Base-by-base conservation (phyloP, 2,113 vertebrate genomes). In the Cynocephalus volans region DNA sequence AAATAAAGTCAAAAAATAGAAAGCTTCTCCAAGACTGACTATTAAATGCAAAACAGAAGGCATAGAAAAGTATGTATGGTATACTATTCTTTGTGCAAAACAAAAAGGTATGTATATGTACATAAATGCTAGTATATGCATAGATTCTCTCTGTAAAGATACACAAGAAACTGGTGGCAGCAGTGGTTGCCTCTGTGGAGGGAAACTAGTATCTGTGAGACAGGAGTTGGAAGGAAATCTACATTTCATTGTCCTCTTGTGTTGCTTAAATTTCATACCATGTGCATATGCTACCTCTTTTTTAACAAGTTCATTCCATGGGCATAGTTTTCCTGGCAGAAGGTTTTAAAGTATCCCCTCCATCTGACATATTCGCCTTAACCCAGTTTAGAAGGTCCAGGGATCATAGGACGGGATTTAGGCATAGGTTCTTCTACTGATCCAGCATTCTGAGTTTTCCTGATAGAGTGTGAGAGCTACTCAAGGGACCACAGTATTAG, bases 381-480 rank as follows among this genome's bases (percentile, higher is more conserved):
- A 83, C 36, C 33, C 45, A 94, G 50, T 79, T 96, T 96, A 94
- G 23, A 96, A 90, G 70, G 70, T 45, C 85, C n/a, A 75, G 41
- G 41, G 48, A 84, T 81, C 70, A 67, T 18, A 28, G 54, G 77
- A 84, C 54, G 24, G 18, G 21, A 93, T 90, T 90, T 90, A 65
- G 28, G 33, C 31, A 95, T n/a, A 90, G 33, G 45, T 72, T 94
- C 67, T 86, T 88, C 48, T 36, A 88, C 1, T 85, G 26, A 88
- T 60, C 9, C 21, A 45, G 41, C 36, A 90, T 89, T 92, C 45
- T 92, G 58, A 28, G 26, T 84, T 90, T 50, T 64, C 69, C 64
- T 85, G 36, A 41, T 82, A 92, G 50, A 62, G n/a, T 60, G 33
- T 85, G 52, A 86, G n/a, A 86, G n/a, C 14, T 93, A 86, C 70